These are phyloP conservation scores for Trachops cirrhosus DNA, from an alignment of 2,797 vertebrate species.

Conservation along the genomic window DNA sequence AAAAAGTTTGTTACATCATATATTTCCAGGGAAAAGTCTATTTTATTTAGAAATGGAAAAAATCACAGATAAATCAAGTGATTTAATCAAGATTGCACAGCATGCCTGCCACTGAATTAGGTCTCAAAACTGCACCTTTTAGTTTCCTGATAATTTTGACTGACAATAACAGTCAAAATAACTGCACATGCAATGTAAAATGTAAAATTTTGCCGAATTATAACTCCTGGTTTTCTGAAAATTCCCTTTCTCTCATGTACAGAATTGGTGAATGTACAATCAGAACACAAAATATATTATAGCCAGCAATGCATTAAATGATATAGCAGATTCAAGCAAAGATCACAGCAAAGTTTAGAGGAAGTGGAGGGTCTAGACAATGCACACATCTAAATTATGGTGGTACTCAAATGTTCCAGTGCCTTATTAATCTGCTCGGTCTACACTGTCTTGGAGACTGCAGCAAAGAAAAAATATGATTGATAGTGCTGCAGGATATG, in stretches of 20 bases:
- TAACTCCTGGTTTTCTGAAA: constrained; percentile 22
- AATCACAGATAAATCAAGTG: background rate
- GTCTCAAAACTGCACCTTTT: background rate
- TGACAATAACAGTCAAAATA: background rate
- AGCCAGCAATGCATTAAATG: constrained; percentile 34
- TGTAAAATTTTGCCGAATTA: background rate
- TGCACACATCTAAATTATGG: constrained; percentile 27
- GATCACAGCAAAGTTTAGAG: constrained; percentile 42
- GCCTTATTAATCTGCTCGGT: constrained; percentile 64
- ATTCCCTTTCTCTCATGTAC: background rate
- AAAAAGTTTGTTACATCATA: background rate
- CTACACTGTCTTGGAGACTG: constrained; percentile 60
- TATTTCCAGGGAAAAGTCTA: background rate
- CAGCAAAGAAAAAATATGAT: constrained; percentile 54
- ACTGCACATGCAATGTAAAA: background rate
- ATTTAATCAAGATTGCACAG: background rate
- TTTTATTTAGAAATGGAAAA: background rate
- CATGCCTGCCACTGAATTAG: background rate
- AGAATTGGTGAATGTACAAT: constrained; percentile 31
- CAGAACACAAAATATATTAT: constrained; percentile 37
- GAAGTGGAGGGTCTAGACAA: background rate
- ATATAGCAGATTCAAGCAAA: background rate
- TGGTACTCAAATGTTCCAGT: constrained; percentile 47
- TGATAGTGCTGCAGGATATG: constrained; percentile 63
- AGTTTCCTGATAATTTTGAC: background rate